Evolutionary conservation across 2,797 vertebrate genomes (phyloP).

Genomic region (Hippoglossus hippoglossus): DNA sequence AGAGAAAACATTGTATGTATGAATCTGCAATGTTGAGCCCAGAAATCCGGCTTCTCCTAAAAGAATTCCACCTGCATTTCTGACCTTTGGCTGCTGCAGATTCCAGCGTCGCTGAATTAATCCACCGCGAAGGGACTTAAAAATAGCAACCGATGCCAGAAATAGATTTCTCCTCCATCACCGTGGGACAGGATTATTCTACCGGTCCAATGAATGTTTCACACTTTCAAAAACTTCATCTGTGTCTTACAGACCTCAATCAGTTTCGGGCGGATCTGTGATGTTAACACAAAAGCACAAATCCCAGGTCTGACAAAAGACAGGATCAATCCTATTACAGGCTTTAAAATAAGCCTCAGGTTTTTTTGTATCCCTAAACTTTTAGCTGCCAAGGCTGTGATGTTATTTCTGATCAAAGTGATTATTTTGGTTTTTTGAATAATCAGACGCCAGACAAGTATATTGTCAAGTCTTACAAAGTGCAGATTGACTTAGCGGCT

Average conservation of each 20-base stretch:
- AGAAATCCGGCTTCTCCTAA: slow-evolving; percentile 24
- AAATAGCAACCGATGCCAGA: slow-evolving; percentile 66
- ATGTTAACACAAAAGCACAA: slow-evolving; percentile 30
- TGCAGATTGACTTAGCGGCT: no score
- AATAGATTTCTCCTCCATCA: slow-evolving; percentile 63
- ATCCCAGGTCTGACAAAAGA: slow-evolving; percentile 48
- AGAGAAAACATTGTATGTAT: neutral
- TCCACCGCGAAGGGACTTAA: slow-evolving; percentile 53
- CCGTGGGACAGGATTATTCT: slow-evolving; percentile 49
- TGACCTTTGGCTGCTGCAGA: slow-evolving; percentile 24
- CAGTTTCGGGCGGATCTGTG: slow-evolving; percentile 39
- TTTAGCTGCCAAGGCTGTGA: slow-evolving; percentile 1
- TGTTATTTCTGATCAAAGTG: slow-evolving; percentile 17
- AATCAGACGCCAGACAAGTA: neutral
- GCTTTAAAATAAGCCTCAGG: slow-evolving; percentile 21
- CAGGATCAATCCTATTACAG: slow-evolving; percentile 38
- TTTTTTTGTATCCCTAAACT: slow-evolving; percentile 3
- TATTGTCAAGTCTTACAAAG: neutral
- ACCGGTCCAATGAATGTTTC: slow-evolving; percentile 40
- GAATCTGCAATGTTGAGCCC: neutral
- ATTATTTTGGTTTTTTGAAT: slow-evolving; percentile 4
- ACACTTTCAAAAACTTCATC: slow-evolving; percentile 36
- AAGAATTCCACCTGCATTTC: slow-evolving; percentile 24
- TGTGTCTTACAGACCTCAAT: slow-evolving; percentile 22
- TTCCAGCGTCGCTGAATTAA: slow-evolving; percentile 48